Base-by-base conservation (phyloP, 2,113 vertebrate species). In the Excalfactoria chinensis region DNA sequence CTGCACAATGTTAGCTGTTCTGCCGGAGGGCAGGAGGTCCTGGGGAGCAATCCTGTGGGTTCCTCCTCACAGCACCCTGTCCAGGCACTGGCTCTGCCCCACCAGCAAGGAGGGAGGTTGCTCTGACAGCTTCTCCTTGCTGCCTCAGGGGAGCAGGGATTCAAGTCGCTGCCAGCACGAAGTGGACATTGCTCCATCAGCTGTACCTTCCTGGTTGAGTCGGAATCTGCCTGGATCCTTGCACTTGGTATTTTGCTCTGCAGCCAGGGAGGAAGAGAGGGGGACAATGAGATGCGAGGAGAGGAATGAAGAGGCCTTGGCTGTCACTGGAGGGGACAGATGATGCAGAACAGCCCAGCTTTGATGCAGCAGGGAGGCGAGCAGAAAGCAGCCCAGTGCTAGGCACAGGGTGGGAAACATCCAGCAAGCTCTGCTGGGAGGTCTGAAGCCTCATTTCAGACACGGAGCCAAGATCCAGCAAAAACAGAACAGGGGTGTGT, bases 31-130 rank as follows among this genome's bases (percentile, higher is more conserved):
- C n/a, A 2, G 63, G 55, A 93, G 40, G 51, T 90, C 84, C 60
- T 63, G 64, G 71, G 53, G 59, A 85, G 68, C 74, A 88, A 90
- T 93, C 81, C 81, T 95, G 86, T 93, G 94, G 91, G 43, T 67
- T 90, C 30, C n/a, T 18, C 76, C 53, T 88, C 67, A 49, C 51
- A 83, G 49, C 51, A 89, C 41, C 20, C 78, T 81, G 68, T 34
- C 76, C 1, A 7, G 44, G 34, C 84, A 69, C 44, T 56, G 46
- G 72, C n/a, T 32, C 44, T 84, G 58, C 48, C 58, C 60, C 85
- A 78, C 84, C 71, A 95, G 41, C 82, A 64, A 56, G 48, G 58
- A 86, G 43, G 58, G 41, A 89, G 68, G 55, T 67, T 88, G 43
- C 35, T 73, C 58, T 4, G 16, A 63, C 43, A 93, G 49, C 32